Base-by-base conservation (phyloP, 2,113 vertebrate genomes). In the Arizona elegans region DNA sequence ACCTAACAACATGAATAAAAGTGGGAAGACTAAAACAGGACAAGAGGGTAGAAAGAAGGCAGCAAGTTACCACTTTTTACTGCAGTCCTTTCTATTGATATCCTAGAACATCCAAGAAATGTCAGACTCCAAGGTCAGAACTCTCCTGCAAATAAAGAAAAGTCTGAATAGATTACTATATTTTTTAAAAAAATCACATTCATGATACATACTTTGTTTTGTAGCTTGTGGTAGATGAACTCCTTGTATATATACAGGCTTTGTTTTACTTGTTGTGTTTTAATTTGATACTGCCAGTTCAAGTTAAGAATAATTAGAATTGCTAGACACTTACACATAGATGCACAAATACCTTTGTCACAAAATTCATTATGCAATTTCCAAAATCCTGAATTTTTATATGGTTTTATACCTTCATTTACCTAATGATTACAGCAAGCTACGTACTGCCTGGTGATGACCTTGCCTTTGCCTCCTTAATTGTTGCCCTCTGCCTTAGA, bases 201-300 rank as follows among this genome's bases (percentile, higher is more conserved):
- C 95, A 94, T 96, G 94, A 93, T 95, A 93, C 17, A 94, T 92
- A 96, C 94, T 96, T 97, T 96, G 97, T 97, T 98, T 97, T 97
- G 96, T 97, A 96, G 65, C 96, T 98, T 96, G 97, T 97, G 95
- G 70, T 96, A 96, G 95, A 97, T 98, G 97, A 97, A 98, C 98
- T 97, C 90, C 93, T 97, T 89, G 92, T 96, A 94, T 95, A 94
- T 94, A 96, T 90, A 93, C 65, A 97, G 91, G 94, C 95, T 97
- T 94, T 95, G 97, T 1, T 0, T 96, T 97, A 95, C 92, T 94
- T 86, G 23, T 29, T 52, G 24, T 3, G 12, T 89, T 12, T 9
- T 12, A 97, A 96, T 97, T 96, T 96, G 96, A 96, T 95, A 96
- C 91, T 97, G 94, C 91, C 94, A 87, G 89, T 88, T 92, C 96